These are phyloP conservation scores for Cosmia trapezina DNA, from an alignment of 2,888 invertebrate species.

Conservation along the genomic window DNA sequence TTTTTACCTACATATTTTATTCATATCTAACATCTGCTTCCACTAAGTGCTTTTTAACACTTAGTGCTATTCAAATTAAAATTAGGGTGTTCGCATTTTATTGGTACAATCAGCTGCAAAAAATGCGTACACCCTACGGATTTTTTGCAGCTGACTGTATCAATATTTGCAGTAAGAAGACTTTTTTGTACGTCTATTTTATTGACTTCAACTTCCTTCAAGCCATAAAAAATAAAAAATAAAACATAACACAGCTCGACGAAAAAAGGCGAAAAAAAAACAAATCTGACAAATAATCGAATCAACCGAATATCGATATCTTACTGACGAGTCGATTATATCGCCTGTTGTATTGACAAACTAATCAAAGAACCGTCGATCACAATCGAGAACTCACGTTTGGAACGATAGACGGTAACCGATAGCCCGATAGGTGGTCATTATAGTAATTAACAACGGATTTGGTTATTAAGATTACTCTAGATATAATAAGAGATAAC, in stretches of 20 bases:
- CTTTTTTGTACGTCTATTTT: neutral
- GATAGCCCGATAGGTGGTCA: neutral
- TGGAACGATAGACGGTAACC: neutral
- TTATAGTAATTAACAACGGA: constrained; percentile 2
- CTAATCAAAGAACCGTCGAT: neutral
- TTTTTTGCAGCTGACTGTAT: neutral
- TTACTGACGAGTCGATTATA: constrained; percentile 17
- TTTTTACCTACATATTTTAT: neutral
- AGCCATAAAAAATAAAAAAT: neutral
- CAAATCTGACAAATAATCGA: neutral
- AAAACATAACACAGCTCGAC: neutral
- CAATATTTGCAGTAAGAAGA: neutral
- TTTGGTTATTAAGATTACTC: constrained; percentile 6
- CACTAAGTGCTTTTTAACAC: neutral
- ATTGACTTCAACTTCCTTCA: neutral
- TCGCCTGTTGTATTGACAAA: constrained; percentile 6
- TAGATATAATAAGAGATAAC: neutral
- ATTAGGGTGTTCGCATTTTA: neutral
- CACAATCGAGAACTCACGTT: constrained; percentile 7
- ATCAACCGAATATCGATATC: constrained; percentile 3
- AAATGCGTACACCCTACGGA: too few species aligned
- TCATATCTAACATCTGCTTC: neutral
- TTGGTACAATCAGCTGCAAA: too few species aligned
- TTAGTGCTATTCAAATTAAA: too few species aligned
- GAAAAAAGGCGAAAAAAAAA: neutral